Conservation (phyloP, 2,888 invertebrate genomes). For the Lasioglossum vierecki region DNA sequence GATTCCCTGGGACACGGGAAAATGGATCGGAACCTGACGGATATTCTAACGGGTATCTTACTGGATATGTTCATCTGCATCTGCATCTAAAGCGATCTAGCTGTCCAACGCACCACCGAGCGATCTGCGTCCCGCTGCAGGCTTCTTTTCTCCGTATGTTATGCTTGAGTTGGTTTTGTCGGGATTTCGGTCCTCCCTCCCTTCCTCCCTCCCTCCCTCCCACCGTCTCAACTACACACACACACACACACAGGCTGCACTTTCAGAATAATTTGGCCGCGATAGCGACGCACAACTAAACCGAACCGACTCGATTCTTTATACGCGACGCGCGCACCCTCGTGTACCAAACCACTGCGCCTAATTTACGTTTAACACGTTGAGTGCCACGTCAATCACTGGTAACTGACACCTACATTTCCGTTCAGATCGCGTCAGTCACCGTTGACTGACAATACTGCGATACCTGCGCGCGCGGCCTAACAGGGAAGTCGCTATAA, state of each 20-base stretch:
- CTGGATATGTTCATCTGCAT: slow-evolving; percentile 80
- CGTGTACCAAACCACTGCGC: slow-evolving; percentile 54
- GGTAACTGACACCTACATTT: too few relatives aligned
- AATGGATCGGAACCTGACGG: slow-evolving; percentile 76
- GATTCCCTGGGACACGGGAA: slow-evolving; percentile 74
- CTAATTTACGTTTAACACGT: slow-evolving; percentile 47
- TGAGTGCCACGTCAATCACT: too few relatives aligned
- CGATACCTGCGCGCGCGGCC: too few relatives aligned
- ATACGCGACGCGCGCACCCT: background rate
- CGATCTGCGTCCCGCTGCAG: slow-evolving; percentile 33
- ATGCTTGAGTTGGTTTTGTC: slow-evolving; percentile 16
- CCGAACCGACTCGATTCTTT: background rate
- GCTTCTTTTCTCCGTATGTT: slow-evolving; percentile 18
- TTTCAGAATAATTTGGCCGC: background rate
- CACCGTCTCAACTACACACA: too few relatives aligned
- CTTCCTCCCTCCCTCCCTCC: too few relatives aligned
- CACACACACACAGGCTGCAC: too few relatives aligned
- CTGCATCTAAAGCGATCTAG: slow-evolving; percentile 71
- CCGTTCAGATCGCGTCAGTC: too few relatives aligned
- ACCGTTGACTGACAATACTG: too few relatives aligned
- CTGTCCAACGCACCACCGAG: slow-evolving; percentile 53
- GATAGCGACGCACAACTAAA: background rate
- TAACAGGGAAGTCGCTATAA: too few relatives aligned
- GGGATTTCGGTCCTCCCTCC: background rate
- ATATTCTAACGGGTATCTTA: slow-evolving; percentile 79